Evolutionary conservation across 2,797 vertebrate genomes (phyloP), one percentile per base, ranked within the genome.

Genomic region (Parotocinclus haroldoi): DNA sequence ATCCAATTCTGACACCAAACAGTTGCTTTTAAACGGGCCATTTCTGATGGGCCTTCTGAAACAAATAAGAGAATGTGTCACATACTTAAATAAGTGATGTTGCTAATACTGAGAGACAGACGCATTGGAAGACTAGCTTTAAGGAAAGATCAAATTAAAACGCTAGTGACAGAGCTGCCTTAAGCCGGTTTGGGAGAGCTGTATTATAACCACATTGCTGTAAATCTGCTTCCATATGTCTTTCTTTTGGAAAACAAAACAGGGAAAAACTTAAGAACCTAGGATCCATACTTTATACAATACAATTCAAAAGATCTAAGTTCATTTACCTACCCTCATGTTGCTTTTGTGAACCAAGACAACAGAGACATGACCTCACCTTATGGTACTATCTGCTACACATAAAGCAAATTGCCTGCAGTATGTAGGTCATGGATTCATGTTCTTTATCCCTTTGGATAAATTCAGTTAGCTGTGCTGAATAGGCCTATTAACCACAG

Each of bases 111-210:
- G 14, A 63, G 53, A 27, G 8, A 55, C 59, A 49, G 48, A 17
- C 56, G 10, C 7, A 48, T 6, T 46, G 17, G 13, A 27, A 19
- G 1, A n/a, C 39, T 27, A 50, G 19, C n/a, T 49, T 42, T 38
- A 16, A 62, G 58, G 10, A 6, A 69, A 51, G 51, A 69, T 42
- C 37, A 58, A 48, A 63, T 56, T 9, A 65, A 53, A 64, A 16
- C 9, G 10, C 6, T 40, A 46, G 18, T 53, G 50, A 50, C 18
- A 48, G 27, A 49, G 7, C 27, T 59, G 55, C 50, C 52, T 57
- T 44, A 13, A 36, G 58, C 27, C 9, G n/a, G 52, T 12, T 51
- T 0, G 40, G 14, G 27, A 27, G 27, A 27, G 27, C 27, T 57
- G 40, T 48, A 57, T 53, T 39, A 63, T 19, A 55, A 50, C 44